A percentile compares a stretch with the other conserved stretches of the same genome.
phyloP scores from a whole-genome alignment of 2,113 vertebrate genomes.

The Scomber scombrus region DNA sequence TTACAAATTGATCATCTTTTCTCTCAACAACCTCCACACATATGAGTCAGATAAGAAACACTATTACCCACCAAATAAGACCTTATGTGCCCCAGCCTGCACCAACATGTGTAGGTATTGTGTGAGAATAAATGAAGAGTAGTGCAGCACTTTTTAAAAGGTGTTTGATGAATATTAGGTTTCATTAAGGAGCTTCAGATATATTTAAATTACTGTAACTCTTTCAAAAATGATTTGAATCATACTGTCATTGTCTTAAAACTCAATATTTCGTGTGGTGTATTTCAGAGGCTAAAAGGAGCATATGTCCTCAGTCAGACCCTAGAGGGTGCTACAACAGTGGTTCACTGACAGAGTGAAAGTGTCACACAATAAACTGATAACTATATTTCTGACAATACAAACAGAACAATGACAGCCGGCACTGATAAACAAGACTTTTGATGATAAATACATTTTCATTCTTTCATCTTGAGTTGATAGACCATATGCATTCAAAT shows the following conservation, averaged over 20 bases:
- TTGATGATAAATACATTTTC: not conserved
- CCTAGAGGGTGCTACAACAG: constrained; percentile 59
- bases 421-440: not conserved
- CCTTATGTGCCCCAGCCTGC: constrained; percentile 7
- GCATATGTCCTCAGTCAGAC: constrained; percentile 10
- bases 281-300: not conserved
- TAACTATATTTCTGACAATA: not conserved
- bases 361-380: not conserved
- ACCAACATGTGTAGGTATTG: not conserved
- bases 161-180: not conserved
- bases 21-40: constrained; percentile 35
- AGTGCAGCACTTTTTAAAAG: not conserved
- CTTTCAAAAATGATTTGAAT: not conserved
- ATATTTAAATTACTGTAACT: too few species aligned
- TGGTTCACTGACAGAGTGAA: not conserved
- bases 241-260: not conserved
- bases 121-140: not conserved
- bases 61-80: not conserved
- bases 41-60: constrained; percentile 12
- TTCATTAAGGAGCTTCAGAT: not conserved
- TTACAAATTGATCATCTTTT: constrained; percentile 31
- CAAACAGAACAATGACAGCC: not conserved
- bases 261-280: not conserved
- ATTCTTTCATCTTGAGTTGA: not conserved
- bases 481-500: too few species aligned